Conservation (phyloP, 1,140 invertebrate species). For the Nephila pilipes region DNA sequence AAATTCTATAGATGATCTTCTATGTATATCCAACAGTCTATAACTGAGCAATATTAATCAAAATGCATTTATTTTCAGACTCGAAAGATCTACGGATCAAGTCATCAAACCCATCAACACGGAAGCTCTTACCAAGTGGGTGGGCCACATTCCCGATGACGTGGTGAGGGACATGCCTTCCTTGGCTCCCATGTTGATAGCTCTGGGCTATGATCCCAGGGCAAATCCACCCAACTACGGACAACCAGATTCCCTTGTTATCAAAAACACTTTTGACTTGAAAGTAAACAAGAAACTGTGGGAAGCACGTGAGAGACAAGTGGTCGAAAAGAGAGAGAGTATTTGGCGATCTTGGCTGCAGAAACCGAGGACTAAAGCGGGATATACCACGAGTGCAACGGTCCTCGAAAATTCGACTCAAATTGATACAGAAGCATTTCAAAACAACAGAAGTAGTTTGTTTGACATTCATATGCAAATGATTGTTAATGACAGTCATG, state of each 20-base stretch:
- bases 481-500: neutral
- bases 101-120: constrained; percentile 99
- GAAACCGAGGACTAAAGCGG: constrained; percentile 18
- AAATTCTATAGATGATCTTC: too few relatives aligned
- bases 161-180: constrained; percentile 94
- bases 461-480: neutral
- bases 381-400: neutral
- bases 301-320: constrained; percentile 25
- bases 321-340: constrained; percentile 39
- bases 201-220: constrained; percentile 95
- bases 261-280: constrained; percentile 87
- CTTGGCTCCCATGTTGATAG: constrained; percentile 94
- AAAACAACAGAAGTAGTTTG: neutral
- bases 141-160: constrained; percentile 93
- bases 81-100: constrained; percentile 98
- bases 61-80: constrained; percentile 86
- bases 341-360: constrained; percentile 56
- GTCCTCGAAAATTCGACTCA: neutral
- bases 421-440: neutral
- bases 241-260: constrained; percentile 90
- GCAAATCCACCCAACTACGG: constrained; percentile 96
- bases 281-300: constrained; percentile 39
- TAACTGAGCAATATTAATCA: too few relatives aligned
- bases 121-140: constrained; percentile 98
- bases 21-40: too few relatives aligned